Evolutionary conservation across 2,797 vertebrate species (phyloP).

Genomic region (Spondyliosoma cantharus): DNA sequence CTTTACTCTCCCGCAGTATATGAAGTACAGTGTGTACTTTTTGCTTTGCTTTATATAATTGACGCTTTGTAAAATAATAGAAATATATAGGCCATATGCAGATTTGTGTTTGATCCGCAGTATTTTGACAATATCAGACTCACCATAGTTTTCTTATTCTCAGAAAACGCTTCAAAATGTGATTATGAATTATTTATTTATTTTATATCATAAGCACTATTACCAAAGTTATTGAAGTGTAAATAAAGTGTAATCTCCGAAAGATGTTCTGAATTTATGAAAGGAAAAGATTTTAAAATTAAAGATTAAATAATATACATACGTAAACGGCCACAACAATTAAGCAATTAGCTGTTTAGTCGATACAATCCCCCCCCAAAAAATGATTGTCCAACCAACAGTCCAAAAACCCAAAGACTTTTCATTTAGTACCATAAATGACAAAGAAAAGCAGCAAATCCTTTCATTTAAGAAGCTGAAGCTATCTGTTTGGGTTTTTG

Average conservation of each 20-base stretch:
- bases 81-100: constrained; percentile 58
- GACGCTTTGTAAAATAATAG: constrained; percentile 15
- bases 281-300: background rate
- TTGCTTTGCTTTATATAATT: constrained; percentile 5
- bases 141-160: background rate
- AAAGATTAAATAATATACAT: too few relatives aligned
- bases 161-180: background rate
- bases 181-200: constrained; percentile 1
- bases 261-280: constrained; percentile 2
- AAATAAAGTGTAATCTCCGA: constrained; percentile 1
- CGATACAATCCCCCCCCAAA: too few relatives aligned
- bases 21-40: constrained; percentile 29
- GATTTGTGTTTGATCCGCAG: constrained; percentile 40
- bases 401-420: too few relatives aligned
- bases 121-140: background rate
- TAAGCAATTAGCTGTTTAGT: too few relatives aligned
- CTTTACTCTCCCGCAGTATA: constrained; percentile 24
- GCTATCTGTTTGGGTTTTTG: too few relatives aligned
- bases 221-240: too few relatives aligned
- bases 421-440: too few relatives aligned
- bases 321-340: too few relatives aligned
- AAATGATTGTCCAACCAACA: too few relatives aligned
- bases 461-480: too few relatives aligned
- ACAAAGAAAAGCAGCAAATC: too few relatives aligned
- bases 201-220: background rate